These are phyloP conservation scores for Microdon myrmicae DNA, from an alignment of 2,888 invertebrate genomes.

Conservation along the genomic window DNA sequence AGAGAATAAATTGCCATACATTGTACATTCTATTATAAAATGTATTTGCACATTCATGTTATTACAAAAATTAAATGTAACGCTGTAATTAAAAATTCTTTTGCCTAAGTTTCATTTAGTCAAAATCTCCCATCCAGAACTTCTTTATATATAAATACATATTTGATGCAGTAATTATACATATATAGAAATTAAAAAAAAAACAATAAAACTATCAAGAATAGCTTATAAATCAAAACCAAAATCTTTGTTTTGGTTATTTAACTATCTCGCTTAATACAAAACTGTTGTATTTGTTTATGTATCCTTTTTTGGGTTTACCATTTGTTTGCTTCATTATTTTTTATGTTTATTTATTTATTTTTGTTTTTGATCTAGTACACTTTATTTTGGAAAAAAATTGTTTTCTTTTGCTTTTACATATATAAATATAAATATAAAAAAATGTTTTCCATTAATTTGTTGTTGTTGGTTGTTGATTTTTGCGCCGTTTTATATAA, in stretches of 20 bases:
- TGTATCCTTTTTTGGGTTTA: no score
- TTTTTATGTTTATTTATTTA: slow-evolving; percentile 35
- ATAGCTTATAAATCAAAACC: slow-evolving; percentile 46
- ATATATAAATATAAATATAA: slow-evolving; percentile 57
- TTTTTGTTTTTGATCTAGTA: slow-evolving; percentile 33
- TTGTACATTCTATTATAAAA: no score
- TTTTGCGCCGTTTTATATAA: slow-evolving; percentile 35
- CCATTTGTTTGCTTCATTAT: slow-evolving; percentile 57
- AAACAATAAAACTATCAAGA: slow-evolving; percentile 36
- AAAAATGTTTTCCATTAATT: slow-evolving; percentile 48
- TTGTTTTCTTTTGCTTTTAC: slow-evolving; percentile 54
- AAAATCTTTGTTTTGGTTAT: slow-evolving; percentile 42
- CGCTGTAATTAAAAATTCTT: no score
- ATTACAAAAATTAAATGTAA: no score
- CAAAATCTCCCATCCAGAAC: no score
- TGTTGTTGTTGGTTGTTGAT: slow-evolving; percentile 37
- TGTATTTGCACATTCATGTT: no score
- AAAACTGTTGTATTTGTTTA: no score
- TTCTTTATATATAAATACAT: no score
- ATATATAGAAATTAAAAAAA: slow-evolving; percentile 9
- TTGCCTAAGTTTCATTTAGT: no score
- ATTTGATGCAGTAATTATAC: no score
- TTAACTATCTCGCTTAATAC: slow-evolving; percentile 50
- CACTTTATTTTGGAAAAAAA: no score
- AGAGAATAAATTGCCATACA: no score